These are phyloP conservation scores for Anas flavirostris DNA, from an alignment of 2,797 vertebrate genomes.

Conservation along the genomic window DNA sequence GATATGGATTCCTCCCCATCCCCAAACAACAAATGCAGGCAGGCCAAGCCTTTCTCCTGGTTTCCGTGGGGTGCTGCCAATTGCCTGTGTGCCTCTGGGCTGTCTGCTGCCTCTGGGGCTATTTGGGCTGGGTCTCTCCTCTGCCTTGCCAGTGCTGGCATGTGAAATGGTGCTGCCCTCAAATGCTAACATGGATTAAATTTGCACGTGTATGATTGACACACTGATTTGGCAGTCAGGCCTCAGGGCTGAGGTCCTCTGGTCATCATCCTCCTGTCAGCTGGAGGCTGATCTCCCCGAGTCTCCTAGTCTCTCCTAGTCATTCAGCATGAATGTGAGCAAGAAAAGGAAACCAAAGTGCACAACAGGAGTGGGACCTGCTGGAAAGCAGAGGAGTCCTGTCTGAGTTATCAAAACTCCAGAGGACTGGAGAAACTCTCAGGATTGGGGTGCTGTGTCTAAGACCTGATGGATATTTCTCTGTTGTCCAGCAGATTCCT, in stretches of 20 bases:
- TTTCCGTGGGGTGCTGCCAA: neutral
- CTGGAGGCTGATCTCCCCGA: neutral
- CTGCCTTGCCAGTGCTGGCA: neutral
- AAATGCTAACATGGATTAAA: neutral
- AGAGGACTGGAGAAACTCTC: neutral
- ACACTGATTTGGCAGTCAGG: neutral
- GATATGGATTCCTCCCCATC: neutral
- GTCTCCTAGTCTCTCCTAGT: no score
- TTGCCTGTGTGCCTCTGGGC: neutral
- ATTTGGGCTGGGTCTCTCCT: neutral
- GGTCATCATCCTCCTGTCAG: neutral
- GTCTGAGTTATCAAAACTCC: neutral
- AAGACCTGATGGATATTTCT: neutral
- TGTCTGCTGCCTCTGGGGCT: neutral
- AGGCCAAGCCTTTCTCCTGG: neutral
- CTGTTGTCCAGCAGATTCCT: neutral
- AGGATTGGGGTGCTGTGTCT: no score
- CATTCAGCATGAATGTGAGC: neutral
- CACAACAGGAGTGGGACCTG: neutral
- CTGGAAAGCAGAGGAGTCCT: neutral
- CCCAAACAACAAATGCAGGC: neutral
- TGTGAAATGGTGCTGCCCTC: neutral
- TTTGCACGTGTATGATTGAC: neutral
- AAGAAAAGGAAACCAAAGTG: no score
- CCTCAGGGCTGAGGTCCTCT: no score